Evolutionary conservation across 2,888 invertebrate genomes (phyloP), one percentile per base, ranked within the genome.

Genomic region (Carabus problematicus): DNA sequence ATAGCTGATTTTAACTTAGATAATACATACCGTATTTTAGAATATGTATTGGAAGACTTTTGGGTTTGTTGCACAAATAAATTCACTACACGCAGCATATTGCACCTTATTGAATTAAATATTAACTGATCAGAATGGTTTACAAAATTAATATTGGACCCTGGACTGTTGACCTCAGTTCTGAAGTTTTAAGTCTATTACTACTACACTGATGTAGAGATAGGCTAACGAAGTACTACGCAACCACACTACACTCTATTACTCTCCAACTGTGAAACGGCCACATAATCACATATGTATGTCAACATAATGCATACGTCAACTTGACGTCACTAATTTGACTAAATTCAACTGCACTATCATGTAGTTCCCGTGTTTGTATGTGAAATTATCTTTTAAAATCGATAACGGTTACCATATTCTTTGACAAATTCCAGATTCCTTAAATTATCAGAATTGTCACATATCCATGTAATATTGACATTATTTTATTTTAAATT

Each of bases 101-200:
- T 60, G 52, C 18, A 60, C 59, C 67, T 59, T 60, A 52, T 43
- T 18, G 29, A 40, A 1, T 43, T 52, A 60, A 60, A 54, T 67
- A 60, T 67, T 67, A 47, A 60, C 59, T 67, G 54, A 67, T 60
- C n/a, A n/a, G n/a, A n/a, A 29, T 39, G 56, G 19, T 56, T 54
- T 18, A 43, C 64, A 55, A 60, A 67, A 49, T 60, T 18, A 54
- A 67, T 54, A 41, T 49, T 67, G 67, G 54, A 67, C 67, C 60
- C 67, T 67, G 67, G 67, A 67, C 67, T 67, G 54, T 67, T 54
- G 60, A 67, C 67, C 60, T 67, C 52, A 67, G 60, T 29, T 54
- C 52, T 45, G 39, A 54, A n/a, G 60, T 54, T 45, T 54, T 55
- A 64, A 64, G 56, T n/a, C 56, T 64, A 64, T 3, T 16, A 9